phyloP scores from a whole-genome alignment of 2,888 invertebrate genomes.

The Aphodius sticticus region DNA sequence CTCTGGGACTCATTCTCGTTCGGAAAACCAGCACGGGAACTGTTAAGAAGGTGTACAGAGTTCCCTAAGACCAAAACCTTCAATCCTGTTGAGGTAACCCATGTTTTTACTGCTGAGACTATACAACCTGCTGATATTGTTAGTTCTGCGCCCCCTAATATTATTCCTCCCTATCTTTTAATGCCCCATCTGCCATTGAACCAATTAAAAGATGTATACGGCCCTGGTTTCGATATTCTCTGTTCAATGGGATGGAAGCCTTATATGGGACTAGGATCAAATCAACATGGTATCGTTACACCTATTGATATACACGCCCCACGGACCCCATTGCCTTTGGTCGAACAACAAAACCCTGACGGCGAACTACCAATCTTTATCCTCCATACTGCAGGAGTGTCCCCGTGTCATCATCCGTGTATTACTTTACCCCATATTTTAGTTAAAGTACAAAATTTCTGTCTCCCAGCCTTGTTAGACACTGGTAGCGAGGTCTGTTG shows the following conservation, averaged over 20 bases:
- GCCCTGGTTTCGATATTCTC: neutral
- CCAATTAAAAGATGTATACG: neutral
- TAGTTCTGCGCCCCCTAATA: neutral
- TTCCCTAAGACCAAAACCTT: neutral
- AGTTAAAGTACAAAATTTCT: neutral
- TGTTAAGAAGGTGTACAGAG: neutral
- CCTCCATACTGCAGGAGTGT: neutral
- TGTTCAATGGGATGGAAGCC: neutral
- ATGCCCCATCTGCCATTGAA: neutral
- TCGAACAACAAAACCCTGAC: neutral
- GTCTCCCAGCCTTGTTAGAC: conserved; percentile 35
- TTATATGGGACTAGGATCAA: neutral
- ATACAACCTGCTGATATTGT: neutral
- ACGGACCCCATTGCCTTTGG: neutral
- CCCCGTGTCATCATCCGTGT: neutral
- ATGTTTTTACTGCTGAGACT: neutral
- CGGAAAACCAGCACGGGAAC: neutral
- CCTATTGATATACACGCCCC: neutral
- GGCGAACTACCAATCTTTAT: neutral
- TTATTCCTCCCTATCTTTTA: neutral
- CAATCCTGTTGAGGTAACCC: neutral
- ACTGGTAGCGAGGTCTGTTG: conserved; percentile 41
- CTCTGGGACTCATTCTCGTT: neutral
- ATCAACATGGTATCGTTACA: neutral
- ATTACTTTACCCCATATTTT: neutral